Base-by-base conservation (phyloP, 2,797 vertebrate genomes). In the Pseudomugil gertrudae region DNA sequence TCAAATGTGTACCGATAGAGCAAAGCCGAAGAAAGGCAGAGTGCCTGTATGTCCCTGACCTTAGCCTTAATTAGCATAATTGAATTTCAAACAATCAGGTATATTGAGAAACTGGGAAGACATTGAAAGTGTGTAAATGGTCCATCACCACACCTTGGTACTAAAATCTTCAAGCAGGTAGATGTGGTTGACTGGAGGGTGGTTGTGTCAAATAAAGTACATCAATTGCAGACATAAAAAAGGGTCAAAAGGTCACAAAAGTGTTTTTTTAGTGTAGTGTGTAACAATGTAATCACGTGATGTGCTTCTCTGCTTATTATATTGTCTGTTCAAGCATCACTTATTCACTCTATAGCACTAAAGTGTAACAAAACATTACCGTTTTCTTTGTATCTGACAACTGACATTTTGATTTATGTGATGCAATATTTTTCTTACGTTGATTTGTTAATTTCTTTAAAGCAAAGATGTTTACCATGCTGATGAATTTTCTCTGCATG, bases 1-100 rank as follows among this genome's bases (percentile, higher is more conserved):
- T 87, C 84, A 80, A 88, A 85, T 76, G 80, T 68, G 65, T 40
- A 32, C 27, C 52, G 74, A 82, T 72, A 75, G 83, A 85, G 72
- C 83, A 38, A 72, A 79, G 80, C 43, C 79, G 80, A 56, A 71
- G 63, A 76, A 59, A 72, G 59, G 72, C 60, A 70, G 59, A 63
- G 79, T 66, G 80, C 58, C 68, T 65, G 53, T 26, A 67, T 85
- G 80, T 87, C 84, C 81, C 85, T 55, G 75, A 90, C 90, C 90
- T 87, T 57, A 57, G 73, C 48, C 53, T 4, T 63, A 60, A 92
- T 93, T 90, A 90, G 76, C 89, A 92, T 94, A 93, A 93, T 90
- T 93, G 90, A 89, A 92, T 94, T 93, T 93, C 87, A 91, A 92
- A 88, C 36, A 48, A 93, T 88, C 79, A 58, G 69, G 78, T 72